These are phyloP conservation scores for Delia radicum DNA, from an alignment of 1,140 invertebrate species.

Conservation along the genomic window DNA sequence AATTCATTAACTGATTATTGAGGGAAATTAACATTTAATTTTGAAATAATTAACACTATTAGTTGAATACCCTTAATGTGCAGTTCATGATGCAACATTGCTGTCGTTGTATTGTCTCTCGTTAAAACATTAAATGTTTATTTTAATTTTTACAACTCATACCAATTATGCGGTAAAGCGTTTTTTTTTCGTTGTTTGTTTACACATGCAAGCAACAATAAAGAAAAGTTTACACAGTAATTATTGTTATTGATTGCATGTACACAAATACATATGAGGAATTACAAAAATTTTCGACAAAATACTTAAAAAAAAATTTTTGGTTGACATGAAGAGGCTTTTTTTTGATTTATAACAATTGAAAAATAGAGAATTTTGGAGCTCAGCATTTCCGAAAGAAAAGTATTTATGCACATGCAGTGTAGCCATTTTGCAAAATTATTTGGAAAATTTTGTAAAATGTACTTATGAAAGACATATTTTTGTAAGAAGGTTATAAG, in stretches of 20 bases:
- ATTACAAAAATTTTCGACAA: too few relatives aligned
- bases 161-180: conserved; percentile 3
- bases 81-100: neutral
- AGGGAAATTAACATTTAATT: neutral
- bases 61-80: neutral
- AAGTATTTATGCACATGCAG: too few relatives aligned
- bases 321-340: too few relatives aligned
- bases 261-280: neutral
- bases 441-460: too few relatives aligned
- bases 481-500: too few relatives aligned
- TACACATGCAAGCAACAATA: neutral
- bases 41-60: neutral
- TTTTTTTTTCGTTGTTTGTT: neutral
- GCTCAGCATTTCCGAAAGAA: too few relatives aligned
- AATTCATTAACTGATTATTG: too few relatives aligned
- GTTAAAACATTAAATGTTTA: neutral
- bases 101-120: neutral
- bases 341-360: too few relatives aligned
- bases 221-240: neutral
- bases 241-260: neutral
- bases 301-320: too few relatives aligned
- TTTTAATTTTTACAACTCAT: neutral
- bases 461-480: too few relatives aligned
- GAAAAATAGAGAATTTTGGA: too few relatives aligned
- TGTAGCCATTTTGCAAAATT: too few relatives aligned